Conservation (phyloP, 2,888 invertebrate genomes). For the Lobophora halterata region DNA sequence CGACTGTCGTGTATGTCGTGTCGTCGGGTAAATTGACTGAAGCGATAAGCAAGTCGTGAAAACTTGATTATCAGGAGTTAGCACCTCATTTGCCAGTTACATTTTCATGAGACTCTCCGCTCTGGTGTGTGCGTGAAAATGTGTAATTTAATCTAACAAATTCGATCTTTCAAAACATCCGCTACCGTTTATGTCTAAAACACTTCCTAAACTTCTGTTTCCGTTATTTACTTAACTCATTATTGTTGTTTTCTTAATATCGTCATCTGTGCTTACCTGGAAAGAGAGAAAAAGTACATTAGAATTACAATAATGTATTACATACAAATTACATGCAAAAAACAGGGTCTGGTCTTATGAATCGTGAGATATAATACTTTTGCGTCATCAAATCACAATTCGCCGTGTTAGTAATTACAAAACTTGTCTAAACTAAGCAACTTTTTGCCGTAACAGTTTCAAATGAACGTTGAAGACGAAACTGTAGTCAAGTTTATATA, state of each 20-base stretch:
- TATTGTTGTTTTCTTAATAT: neutral
- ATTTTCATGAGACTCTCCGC: constrained; percentile 14
- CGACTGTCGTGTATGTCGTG: constrained; percentile 33
- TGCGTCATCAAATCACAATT: no score
- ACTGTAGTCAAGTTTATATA: no score
- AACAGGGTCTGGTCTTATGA: no score
- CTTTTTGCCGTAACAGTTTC: no score
- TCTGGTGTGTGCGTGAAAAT: constrained; percentile 1
- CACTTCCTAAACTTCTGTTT: neutral
- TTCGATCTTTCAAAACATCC: neutral
- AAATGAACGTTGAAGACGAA: no score
- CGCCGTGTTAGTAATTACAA: no score
- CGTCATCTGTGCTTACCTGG: constrained; percentile 15
- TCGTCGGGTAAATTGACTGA: constrained; percentile 13
- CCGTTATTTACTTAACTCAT: constrained; percentile 1
- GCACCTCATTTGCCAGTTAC: constrained; percentile 13
- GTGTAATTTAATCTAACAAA: neutral
- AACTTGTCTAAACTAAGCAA: no score
- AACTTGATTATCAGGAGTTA: constrained; percentile 17
- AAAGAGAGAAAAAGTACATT: constrained; percentile 9
- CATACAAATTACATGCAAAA: constrained; percentile 1
- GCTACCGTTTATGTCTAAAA: neutral
- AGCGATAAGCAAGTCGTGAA: constrained; percentile 25
- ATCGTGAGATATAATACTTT: no score
- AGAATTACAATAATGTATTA: neutral